These are phyloP conservation scores for Bombus huntii DNA, from an alignment of 1,140 invertebrate genomes.

Conservation along the genomic window DNA sequence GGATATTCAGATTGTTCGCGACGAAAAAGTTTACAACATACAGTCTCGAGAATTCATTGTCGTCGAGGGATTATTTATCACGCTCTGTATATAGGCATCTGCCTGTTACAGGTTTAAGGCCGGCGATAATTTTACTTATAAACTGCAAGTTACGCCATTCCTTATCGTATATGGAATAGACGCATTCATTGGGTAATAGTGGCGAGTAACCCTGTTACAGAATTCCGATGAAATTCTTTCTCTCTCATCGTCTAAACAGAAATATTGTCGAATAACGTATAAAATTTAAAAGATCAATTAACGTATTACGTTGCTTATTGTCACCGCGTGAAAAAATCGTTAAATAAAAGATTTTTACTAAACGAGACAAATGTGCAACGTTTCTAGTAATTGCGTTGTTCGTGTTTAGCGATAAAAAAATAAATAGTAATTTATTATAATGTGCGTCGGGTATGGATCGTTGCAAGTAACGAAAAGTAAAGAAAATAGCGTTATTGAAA, in stretches of 20 bases:
- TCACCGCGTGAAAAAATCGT: neutral
- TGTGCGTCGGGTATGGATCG: neutral
- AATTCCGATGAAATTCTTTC: neutral
- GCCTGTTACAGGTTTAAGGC: neutral
- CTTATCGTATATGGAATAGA: conserved; percentile 1
- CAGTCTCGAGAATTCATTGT: neutral
- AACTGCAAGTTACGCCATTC: neutral
- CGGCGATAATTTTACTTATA: neutral
- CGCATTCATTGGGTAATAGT: neutral
- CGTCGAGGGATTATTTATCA: neutral
- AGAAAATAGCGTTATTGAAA: neutral
- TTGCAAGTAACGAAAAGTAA: neutral
- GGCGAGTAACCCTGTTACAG: neutral
- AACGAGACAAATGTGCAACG: neutral
- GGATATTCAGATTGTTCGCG: neutral
- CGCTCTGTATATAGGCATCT: neutral
- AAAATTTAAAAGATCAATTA: neutral
- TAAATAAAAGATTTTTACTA: neutral
- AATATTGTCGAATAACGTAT: neutral
- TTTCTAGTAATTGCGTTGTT: neutral
- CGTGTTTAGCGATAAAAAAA: neutral
- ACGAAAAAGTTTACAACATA: neutral
- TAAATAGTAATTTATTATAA: neutral
- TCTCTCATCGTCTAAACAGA: neutral
- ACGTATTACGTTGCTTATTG: neutral